Evolutionary conservation across 2,888 invertebrate genomes (phyloP).

Genomic region (Carpatolechia fugitivella): DNA sequence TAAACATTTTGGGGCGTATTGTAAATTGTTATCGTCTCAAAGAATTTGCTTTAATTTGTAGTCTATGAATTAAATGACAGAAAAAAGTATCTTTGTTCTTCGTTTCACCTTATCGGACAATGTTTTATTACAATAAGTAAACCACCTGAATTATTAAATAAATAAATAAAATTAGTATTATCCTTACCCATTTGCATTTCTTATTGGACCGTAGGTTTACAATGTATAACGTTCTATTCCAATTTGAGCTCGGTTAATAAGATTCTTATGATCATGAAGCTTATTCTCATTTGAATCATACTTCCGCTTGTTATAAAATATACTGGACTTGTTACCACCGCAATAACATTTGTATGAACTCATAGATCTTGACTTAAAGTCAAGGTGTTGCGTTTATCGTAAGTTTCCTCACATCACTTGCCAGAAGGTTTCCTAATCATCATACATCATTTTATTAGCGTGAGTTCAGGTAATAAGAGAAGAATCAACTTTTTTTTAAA

Average conservation of each 20-base stretch:
- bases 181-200: no score
- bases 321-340: not conserved
- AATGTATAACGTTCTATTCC: no score
- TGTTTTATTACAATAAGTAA: no score
- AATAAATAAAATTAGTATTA: no score
- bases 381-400: not conserved
- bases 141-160: no score
- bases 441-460: constrained; percentile 14
- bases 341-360: constrained; percentile 2
- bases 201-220: no score
- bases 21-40: no score
- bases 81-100: no score
- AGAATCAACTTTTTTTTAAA: constrained; percentile 10
- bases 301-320: not conserved
- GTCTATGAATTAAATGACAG: no score
- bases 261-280: not conserved
- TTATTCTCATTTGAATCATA: not conserved
- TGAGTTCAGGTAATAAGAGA: constrained; percentile 6
- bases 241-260: no score
- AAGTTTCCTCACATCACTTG: constrained; percentile 1
- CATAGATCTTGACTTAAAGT: not conserved
- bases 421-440: constrained; percentile 2
- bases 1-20: not conserved
- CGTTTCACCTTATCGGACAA: no score
- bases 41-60: no score